phyloP scores from a whole-genome alignment of 2,888 invertebrate species.

The Habroteleia sp. region DNA sequence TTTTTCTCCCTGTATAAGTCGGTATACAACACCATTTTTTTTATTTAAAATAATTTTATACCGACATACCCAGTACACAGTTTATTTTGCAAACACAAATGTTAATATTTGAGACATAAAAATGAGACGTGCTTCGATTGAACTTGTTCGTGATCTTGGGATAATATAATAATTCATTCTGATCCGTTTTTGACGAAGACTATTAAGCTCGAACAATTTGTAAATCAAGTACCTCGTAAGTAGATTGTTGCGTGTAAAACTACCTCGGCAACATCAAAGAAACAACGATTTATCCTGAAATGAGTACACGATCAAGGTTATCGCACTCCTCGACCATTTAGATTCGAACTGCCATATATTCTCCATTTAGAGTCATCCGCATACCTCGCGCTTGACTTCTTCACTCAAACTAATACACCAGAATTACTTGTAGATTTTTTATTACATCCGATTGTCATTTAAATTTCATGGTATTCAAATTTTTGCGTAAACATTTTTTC shows the following conservation, averaged over 20 bases:
- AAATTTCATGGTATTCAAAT: conserved; percentile 24
- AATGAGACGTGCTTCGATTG: conserved; percentile 2
- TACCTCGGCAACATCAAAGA: conserved; percentile 62
- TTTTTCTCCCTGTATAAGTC: too few relatives aligned
- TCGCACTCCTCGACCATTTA: conserved; percentile 59
- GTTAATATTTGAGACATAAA: conserved; percentile 6
- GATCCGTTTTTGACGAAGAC: conserved; percentile 54
- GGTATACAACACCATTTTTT: too few relatives aligned
- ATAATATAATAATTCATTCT: conserved; percentile 51
- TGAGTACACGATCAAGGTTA: conserved; percentile 64
- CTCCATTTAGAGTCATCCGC: conserved; percentile 52
- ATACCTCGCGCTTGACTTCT: conserved; percentile 27
- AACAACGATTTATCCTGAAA: conserved; percentile 60
- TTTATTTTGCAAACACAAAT: too few relatives aligned
- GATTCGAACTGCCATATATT: conserved; percentile 59
- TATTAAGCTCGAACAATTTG: conserved; percentile 59
- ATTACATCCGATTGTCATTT: conserved; percentile 38
- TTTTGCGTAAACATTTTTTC: conserved; percentile 13
- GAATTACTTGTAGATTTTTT: conserved; percentile 6
- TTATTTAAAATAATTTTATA: too few relatives aligned
- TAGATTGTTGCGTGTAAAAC: conserved; percentile 59
- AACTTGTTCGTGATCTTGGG: conserved; percentile 30
- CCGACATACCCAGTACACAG: too few relatives aligned
- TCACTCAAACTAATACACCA: conserved; percentile 4
- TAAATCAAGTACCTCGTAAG: conserved; percentile 60